Conservation (phyloP, 2,113 vertebrate species). For the Dasyprocta punctata region DNA sequence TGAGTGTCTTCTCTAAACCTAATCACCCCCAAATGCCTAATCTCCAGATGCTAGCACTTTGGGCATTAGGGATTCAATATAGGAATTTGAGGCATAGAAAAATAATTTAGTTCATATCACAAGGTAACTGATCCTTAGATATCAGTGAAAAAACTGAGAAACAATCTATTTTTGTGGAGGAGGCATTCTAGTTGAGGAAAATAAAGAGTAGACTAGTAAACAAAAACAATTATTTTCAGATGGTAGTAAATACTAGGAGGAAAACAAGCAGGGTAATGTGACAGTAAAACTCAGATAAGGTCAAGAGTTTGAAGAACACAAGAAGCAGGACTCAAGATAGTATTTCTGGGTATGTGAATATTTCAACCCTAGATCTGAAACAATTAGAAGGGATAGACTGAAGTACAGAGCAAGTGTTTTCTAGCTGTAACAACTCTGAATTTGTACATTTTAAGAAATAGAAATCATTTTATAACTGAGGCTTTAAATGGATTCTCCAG, state of each 20-base stretch:
- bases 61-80: neutral
- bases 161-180: neutral
- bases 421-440: neutral
- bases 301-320: neutral
- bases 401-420: neutral
- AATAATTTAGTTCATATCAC: neutral
- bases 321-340: neutral
- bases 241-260: neutral
- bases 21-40: neutral
- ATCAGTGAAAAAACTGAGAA: neutral
- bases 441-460: slow-evolving; percentile 1
- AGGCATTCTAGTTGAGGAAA: neutral
- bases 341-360: neutral
- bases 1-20: neutral
- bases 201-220: neutral
- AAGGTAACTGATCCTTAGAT: neutral
- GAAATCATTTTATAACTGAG: neutral
- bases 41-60: neutral
- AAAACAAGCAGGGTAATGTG: neutral
- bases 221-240: neutral
- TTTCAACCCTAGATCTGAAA: neutral
- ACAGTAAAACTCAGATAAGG: neutral
- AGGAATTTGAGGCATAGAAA: neutral
- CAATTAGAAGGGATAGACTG: neutral
- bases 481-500: neutral